Evolutionary conservation across 2,888 invertebrate species (phyloP).

Genomic region (Drosophila anceps): DNA sequence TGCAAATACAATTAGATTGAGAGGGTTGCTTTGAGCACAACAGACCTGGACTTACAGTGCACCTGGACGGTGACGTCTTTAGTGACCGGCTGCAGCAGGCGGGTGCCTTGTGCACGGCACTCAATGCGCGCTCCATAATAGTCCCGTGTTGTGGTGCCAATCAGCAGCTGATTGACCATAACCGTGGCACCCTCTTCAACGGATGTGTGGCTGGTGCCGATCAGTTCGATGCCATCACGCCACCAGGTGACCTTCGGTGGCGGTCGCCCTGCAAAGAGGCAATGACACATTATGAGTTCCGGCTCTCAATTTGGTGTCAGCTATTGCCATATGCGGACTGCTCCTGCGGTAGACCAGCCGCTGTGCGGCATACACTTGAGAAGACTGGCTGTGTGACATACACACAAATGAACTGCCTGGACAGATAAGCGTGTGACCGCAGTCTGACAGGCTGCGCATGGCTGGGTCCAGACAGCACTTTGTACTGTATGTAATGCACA

Average conservation of each 20-base stretch:
- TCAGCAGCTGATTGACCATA: conserved; percentile 91
- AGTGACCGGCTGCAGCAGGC: conserved; percentile 89
- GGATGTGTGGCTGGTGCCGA: conserved; percentile 89
- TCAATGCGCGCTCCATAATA: conserved; percentile 91
- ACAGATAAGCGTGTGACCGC: conserved; percentile 10
- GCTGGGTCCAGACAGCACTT: neutral
- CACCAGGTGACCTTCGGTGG: conserved; percentile 94
- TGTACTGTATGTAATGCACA: neutral
- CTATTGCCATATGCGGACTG: neutral
- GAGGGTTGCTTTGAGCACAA: neutral
- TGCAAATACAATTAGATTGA: conserved; percentile 82
- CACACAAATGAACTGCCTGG: neutral
- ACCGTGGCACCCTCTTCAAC: conserved; percentile 88
- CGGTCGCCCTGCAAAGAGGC: conserved; percentile 89
- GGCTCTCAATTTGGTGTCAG: neutral
- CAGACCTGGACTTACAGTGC: conserved; percentile 86
- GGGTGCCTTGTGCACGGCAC: conserved; percentile 91
- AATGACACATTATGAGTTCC: conserved; percentile 9
- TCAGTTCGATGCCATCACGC: conserved; percentile 90
- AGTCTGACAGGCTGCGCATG: conserved; percentile 13
- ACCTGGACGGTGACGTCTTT: conserved; percentile 92
- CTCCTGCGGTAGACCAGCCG: neutral
- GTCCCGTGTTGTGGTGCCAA: conserved; percentile 90
- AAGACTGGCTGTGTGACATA: neutral
- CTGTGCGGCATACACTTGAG: conserved; percentile 1